A percentile compares a stretch with the other conserved stretches of the same genome.
phyloP scores from a whole-genome alignment of 2,888 invertebrate species.

The Heteromyza rotundicornis region DNA sequence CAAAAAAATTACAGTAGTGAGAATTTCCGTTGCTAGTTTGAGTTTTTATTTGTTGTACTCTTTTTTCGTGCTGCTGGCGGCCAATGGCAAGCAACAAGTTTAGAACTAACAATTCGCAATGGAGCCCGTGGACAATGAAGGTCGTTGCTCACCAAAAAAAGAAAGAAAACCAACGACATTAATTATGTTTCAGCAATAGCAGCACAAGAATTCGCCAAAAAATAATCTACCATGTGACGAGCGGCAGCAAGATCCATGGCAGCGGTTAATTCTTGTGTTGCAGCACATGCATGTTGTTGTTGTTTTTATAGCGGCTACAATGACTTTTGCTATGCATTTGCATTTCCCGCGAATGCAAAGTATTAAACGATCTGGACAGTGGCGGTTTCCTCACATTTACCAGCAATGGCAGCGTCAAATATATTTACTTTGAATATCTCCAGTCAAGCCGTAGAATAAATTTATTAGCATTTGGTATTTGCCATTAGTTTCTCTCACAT shows the following conservation, averaged over 20 bases:
- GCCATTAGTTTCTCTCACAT: too few relatives aligned
- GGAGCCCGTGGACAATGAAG: conserved; percentile 25
- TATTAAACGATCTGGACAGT: conserved; percentile 6
- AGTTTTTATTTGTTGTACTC: background rate
- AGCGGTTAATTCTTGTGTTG: conserved; percentile 22
- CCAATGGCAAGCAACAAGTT: conserved; percentile 7
- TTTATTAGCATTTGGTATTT: too few relatives aligned
- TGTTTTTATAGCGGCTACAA: background rate
- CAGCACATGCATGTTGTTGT: conserved; percentile 18
- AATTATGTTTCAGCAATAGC: conserved; percentile 36
- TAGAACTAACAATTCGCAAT: conserved; percentile 20
- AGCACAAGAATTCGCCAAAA: background rate
- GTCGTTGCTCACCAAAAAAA: conserved; percentile 33
- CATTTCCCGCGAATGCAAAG: conserved; percentile 7
- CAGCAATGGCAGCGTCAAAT: too few relatives aligned
- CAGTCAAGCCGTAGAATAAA: too few relatives aligned
- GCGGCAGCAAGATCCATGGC: background rate
- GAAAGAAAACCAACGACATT: conserved; percentile 40
- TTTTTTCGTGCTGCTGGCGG: conserved; percentile 12
- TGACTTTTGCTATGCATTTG: conserved; percentile 7
- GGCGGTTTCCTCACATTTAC: too few relatives aligned
- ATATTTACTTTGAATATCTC: too few relatives aligned
- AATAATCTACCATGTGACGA: background rate
- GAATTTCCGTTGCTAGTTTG: conserved; percentile 44
- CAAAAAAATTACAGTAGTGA: conserved; percentile 41